Base-by-base conservation (phyloP, 2,797 vertebrate species). In the Hozukius guyotensis region DNA sequence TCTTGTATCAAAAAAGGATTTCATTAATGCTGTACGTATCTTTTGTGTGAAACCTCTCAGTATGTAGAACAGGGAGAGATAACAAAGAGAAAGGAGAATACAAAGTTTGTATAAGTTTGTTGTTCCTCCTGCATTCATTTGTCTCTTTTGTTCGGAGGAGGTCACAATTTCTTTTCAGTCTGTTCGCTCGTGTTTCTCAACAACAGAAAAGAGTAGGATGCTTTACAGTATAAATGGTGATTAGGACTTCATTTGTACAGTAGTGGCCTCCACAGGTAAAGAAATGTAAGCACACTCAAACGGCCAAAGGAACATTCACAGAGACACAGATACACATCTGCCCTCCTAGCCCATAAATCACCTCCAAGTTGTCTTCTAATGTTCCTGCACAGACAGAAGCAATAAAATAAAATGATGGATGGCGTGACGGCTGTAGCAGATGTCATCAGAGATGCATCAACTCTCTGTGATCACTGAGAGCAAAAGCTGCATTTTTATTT, bases 391-490 rank as follows among this genome's bases (percentile, higher is more conserved):
- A 65, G 49, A 53, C 62, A 57, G 25, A 24, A 36, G 55, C 56
- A 63, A 56, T 77, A 82, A 32, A 32, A 87, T 55, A 57, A 65
- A 82, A 49, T 79, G 57, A 62, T 42, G 56, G 72, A 75, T 77
- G 57, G 34, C 61, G 42, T 60, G 75, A 78, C 77, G 72, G 27
- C 46, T 74, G 42, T 22, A 34, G 63, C 59, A 62, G 72, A 61
- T 81, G 72, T 78, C 68, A 78, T 76, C 67, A 63, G 53, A 69
- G 74, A 81, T 38, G 38, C 57, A 87, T 83, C 74, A 64, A 20
- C 56, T 65, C 56, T 65, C 46, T 77, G 61, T 63, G 36, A 81
- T 78, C 79, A 34, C 25, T 5, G 18, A 78, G 71, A 78, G 64
- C 68, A 67, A 63, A 72, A 75, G 72, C 76, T 66, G 49, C 53